Evolutionary conservation across 2,888 invertebrate species (phyloP), one percentile per base, ranked within the genome.

Genomic region (Andrena minutula): DNA sequence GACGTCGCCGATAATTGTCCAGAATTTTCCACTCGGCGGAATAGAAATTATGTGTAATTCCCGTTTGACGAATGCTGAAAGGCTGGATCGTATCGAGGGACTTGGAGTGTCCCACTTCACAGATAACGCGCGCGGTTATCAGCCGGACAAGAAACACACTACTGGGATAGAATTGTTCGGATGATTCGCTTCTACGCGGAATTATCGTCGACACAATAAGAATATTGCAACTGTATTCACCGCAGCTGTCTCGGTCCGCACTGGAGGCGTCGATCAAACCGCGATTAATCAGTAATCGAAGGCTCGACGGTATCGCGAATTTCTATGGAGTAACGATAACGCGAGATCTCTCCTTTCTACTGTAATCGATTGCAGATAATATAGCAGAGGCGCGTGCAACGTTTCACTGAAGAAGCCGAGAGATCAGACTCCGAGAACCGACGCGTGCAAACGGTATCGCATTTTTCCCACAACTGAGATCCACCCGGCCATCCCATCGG

Each of bases 391-490:
- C n/a, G 20, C 23, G 8, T 1, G 6, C 16, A 35, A 68, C 32
- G 23, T 47, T 28, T 10, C 2, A 10, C 10, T 12, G 56, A 41
- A 5, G 2, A 41, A 56, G 1, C 10, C 3, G 12, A 41, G 23
- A 58, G 56, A 70, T n/a, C 5, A 7, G 16, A 20, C n/a, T 12
- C 16, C 20, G 35, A 65, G 61, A 63, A 41, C 7, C 2, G 8
- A 69, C 66, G 73, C 70, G 75, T 82, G 58, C 30, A 70, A 79
- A 64, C 73, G 12, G 58, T 73, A 63, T 71, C 76, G 68, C 32
- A 72, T 83, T 88, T 89, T 83, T 79, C 68, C 47, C 64, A 49
- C 81, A 79, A 89, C 86, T 86, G 86, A 75, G 78, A 68, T 30
- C 77, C 32, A 64, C 73, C n/a, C 61, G 41, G 69, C 66, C 75